These are phyloP conservation scores for Drosophila busckii DNA, from an alignment of 1,140 invertebrate species.

Conservation along the genomic window DNA sequence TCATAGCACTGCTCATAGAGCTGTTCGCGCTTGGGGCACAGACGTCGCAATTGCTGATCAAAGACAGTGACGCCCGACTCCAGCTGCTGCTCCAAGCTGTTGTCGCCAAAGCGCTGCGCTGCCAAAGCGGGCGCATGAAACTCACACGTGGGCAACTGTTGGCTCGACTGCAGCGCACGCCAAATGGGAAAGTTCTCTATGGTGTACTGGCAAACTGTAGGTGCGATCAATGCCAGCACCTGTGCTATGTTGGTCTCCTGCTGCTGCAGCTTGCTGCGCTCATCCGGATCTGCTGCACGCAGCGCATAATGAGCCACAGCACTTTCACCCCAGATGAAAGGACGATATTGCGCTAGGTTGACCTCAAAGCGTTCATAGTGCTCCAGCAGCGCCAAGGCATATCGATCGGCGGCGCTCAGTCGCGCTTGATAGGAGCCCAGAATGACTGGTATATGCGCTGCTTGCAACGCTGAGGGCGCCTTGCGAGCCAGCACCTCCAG, in stretches of 20 bases:
- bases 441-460: conserved; percentile 84
- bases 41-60: conserved; percentile 33
- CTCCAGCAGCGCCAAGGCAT: conserved; percentile 82
- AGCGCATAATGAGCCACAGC: conserved; percentile 88
- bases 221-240: conserved; percentile 85
- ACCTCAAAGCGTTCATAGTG: conserved; percentile 83
- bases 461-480: conserved; percentile 82
- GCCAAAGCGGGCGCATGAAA: conserved; percentile 47
- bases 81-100: conserved; percentile 51
- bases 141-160: conserved; percentile 51
- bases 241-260: conserved; percentile 85
- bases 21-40: conserved; percentile 59
- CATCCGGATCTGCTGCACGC: conserved; percentile 81
- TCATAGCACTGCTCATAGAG: conserved; percentile 82
- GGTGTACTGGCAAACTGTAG: conserved; percentile 83
- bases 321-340: conserved; percentile 88
- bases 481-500: conserved; percentile 82
- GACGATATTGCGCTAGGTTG: conserved; percentile 84
- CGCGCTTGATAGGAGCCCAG: conserved; percentile 86
- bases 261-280: conserved; percentile 81
- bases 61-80: conserved; percentile 46
- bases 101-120: conserved; percentile 48
- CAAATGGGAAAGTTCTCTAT: conserved; percentile 84
- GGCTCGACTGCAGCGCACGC: conserved; percentile 55
- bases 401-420: conserved; percentile 82